These are phyloP conservation scores for Enteromius mattozi DNA, from an alignment of 2,797 vertebrate species.

Conservation along the genomic window DNA sequence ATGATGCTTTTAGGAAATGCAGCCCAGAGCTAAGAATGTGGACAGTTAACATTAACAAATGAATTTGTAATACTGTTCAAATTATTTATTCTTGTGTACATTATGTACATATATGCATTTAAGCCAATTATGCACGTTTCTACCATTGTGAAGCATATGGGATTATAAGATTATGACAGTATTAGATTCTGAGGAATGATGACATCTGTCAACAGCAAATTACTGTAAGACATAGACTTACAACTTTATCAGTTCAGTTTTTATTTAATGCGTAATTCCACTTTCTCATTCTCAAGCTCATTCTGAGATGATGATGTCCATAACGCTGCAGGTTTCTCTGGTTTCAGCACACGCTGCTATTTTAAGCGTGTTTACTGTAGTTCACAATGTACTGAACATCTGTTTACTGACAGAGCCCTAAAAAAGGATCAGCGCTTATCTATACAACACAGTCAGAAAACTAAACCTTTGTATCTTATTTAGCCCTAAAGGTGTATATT, in stretches of 20 bases:
- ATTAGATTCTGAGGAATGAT: background rate
- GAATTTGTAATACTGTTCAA: background rate
- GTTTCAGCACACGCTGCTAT: background rate
- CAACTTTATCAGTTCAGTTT: background rate
- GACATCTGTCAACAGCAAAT: slow-evolving; percentile 4
- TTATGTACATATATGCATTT: background rate
- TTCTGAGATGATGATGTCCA: background rate
- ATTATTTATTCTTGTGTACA: background rate
- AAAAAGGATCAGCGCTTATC: background rate
- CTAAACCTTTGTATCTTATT: background rate
- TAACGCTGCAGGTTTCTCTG: background rate
- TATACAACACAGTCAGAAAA: background rate
- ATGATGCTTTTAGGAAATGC: background rate
- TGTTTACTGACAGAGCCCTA: background rate
- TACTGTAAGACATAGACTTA: background rate
- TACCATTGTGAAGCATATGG: background rate
- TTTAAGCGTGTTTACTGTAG: background rate
- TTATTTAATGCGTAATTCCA: background rate
- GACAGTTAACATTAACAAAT: slow-evolving; percentile 1
- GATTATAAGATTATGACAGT: slow-evolving; percentile 23
- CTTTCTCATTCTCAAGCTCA: background rate
- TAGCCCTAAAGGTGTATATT: background rate
- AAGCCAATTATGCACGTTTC: background rate
- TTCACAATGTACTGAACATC: background rate
- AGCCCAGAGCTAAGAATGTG: background rate